Percentiles rank a stretch among this genome's conserved stretches.
These are phyloP conservation scores for Unio pictorum DNA, from an alignment of 2,888 invertebrate genomes.

Conservation along the genomic window DNA sequence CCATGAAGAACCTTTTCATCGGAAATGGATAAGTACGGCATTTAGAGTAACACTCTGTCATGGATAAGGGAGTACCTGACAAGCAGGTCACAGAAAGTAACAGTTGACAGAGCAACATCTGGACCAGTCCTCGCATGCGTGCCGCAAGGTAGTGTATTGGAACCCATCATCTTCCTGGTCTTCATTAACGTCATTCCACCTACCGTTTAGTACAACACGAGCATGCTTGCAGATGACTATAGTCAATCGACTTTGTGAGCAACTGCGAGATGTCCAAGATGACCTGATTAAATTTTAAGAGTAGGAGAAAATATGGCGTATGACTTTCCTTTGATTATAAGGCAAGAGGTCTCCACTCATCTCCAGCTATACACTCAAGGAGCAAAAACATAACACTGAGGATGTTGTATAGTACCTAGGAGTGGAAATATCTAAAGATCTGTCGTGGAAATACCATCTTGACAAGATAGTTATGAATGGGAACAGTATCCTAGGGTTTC, in stretches of 20 bases:
- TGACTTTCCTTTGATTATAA: slow-evolving; percentile 6
- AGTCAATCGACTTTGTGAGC: not conserved
- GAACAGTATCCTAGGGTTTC: slow-evolving; percentile 5
- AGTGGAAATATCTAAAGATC: not conserved
- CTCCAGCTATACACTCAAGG: slow-evolving; percentile 2
- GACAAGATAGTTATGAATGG: too few relatives aligned
- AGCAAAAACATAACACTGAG: not conserved
- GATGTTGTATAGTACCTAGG: not conserved
- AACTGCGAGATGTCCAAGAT: too few relatives aligned
- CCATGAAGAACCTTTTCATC: slow-evolving; percentile 8
- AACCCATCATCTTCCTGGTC: slow-evolving; percentile 7
- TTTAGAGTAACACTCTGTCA: slow-evolving; percentile 4
- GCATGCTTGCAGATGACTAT: slow-evolving; percentile 15
- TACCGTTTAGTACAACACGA: not conserved
- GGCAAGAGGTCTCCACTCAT: not conserved
- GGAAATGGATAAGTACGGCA: slow-evolving; percentile 15
- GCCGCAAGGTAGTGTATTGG: slow-evolving; percentile 13
- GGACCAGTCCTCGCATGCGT: slow-evolving; percentile 14
- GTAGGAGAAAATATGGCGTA: not conserved
- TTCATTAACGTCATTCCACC: slow-evolving; percentile 13
- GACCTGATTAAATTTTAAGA: too few relatives aligned
- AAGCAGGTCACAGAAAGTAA: slow-evolving; percentile 12
- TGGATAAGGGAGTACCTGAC: slow-evolving; percentile 12
- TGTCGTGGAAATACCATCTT: too few relatives aligned
- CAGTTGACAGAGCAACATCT: slow-evolving; percentile 12